Evolutionary conservation across 2,797 vertebrate genomes (phyloP).

Genomic region (Enteromius viviparus): DNA sequence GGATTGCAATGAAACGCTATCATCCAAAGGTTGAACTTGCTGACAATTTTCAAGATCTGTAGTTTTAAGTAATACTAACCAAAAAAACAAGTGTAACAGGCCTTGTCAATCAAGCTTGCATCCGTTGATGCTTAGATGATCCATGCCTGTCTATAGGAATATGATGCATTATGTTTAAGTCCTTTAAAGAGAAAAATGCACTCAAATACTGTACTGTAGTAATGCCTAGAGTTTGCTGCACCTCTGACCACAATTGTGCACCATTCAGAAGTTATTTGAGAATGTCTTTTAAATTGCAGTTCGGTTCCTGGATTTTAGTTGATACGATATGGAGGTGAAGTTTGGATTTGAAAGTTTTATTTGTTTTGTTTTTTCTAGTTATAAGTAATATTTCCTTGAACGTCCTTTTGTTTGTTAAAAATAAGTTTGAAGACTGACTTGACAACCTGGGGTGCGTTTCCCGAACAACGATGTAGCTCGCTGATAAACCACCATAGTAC

Average conservation of each 20-base stretch:
- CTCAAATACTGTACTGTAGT: neutral
- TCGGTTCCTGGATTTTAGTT: neutral
- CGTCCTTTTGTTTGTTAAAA: too few relatives aligned
- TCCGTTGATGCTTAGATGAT: neutral
- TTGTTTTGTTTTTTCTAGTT: neutral
- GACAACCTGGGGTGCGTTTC: neutral
- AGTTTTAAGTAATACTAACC: neutral
- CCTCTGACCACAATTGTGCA: neutral
- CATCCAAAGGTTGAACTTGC: neutral
- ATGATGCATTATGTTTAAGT: neutral
- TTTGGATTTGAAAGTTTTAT: neutral
- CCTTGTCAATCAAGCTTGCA: neutral
- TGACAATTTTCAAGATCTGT: neutral
- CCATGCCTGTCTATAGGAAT: neutral
- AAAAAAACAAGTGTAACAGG: neutral
- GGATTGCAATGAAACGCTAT: neutral
- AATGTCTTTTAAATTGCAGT: neutral
- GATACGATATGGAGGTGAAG: neutral
- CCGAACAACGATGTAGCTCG: too few relatives aligned
- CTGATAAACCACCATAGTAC: too few relatives aligned
- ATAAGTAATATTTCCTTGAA: neutral
- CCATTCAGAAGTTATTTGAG: neutral
- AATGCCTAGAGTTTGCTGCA: neutral
- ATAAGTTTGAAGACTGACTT: neutral
- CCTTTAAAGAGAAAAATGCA: neutral